phyloP scores from a whole-genome alignment of 1,140 invertebrate genomes.

The Cecropterus lyciades region DNA sequence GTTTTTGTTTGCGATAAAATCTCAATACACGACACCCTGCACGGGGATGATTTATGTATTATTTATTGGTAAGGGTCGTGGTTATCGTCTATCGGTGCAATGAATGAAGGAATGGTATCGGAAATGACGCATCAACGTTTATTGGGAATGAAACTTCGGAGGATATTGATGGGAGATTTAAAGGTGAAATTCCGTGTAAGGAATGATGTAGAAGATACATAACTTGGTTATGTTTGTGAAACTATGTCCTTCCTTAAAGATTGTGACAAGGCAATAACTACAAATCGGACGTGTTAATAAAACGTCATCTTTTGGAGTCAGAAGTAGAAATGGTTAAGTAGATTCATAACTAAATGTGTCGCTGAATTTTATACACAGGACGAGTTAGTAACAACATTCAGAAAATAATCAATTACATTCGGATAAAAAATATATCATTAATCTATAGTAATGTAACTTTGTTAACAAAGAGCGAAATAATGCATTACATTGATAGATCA shows the following conservation, averaged over 20 bases:
- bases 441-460: too few species aligned
- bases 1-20: constrained; percentile 67
- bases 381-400: too few species aligned
- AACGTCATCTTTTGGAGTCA: too few species aligned
- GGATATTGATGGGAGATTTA: background rate
- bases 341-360: too few species aligned
- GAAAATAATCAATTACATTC: too few species aligned
- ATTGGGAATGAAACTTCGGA: constrained; percentile 5
- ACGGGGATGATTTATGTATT: constrained; percentile 61
- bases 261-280: background rate
- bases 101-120: constrained; percentile 22
- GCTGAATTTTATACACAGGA: too few species aligned
- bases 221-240: background rate
- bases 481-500: too few species aligned
- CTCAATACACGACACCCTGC: constrained; percentile 59
- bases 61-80: constrained; percentile 57
- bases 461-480: too few species aligned
- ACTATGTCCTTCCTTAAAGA: too few species aligned
- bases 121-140: constrained; percentile 23
- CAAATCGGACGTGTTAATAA: too few species aligned
- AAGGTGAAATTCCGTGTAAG: background rate
- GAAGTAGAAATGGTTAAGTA: too few species aligned
- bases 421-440: too few species aligned
- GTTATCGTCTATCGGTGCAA: constrained; percentile 52
- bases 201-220: background rate